Base-by-base conservation (phyloP, 2,113 vertebrate species). In the Trichechus manatus region DNA sequence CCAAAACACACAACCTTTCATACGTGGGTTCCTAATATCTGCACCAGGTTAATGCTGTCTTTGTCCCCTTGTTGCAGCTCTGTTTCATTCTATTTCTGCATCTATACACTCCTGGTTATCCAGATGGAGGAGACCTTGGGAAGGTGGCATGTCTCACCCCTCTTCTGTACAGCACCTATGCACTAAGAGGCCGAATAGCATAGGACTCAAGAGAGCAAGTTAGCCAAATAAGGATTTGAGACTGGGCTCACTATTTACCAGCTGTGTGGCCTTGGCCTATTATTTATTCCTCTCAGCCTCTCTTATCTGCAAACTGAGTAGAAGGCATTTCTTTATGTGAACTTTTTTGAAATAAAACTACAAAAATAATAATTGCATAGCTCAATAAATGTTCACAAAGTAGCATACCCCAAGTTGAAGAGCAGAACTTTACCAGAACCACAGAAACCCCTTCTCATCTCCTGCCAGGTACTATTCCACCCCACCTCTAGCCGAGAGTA, bases 251-350 rank as follows among this genome's bases (percentile, higher is more conserved):
- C 66, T 27, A 31, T 0, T 87, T 87, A 47, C 19, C 29, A 66
- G 33, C 63, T 53, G 11, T 29, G 29, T 68, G 63, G 27, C 29
- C 61, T 79, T 83, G 56, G 75, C 29, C 2, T 85, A 1, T 80
- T 36, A 70, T 53, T 70, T n/a, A 63, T 17, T 77, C 3, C n/a
- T 87, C 29, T 70, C 39, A 66, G 25, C 0, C 20, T 89, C 44
- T 72, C 44, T 61, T 56, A 36, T 17, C 7, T 87, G 3, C 90
- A 53, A 63, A 87, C 68, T 47, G n/a, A 15, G 27, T 47, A 9
- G 53, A 64, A 95, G 42, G 9, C 27, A 33, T 68, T 88, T 93
- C 39, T 82, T 93, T 47, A 79, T 66, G 66, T 87, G 56, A 90
- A 53, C 6, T 84, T 80, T 68, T 79, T 95, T 92, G 33, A 84